Conservation (phyloP, 1,140 invertebrate genomes). For the Lethocerus indicus region DNA sequence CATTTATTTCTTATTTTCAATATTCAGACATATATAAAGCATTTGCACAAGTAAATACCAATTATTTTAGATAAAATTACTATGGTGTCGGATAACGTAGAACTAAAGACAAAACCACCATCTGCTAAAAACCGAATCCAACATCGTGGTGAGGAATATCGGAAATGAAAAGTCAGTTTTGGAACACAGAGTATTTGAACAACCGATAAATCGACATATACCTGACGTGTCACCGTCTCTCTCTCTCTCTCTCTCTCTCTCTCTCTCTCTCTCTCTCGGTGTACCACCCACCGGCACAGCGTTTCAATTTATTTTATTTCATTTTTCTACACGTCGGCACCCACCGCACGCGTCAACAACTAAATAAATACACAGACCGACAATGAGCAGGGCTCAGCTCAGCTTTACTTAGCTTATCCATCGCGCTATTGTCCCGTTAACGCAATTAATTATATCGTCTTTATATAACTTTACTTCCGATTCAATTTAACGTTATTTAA, state of each 20-base stretch:
- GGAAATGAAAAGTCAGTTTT: conserved; percentile 3
- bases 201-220: conserved; percentile 4
- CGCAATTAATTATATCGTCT: conserved; percentile 14
- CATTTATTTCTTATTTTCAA: conserved; percentile 15
- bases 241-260: too few species aligned
- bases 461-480: conserved; percentile 13
- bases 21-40: conserved; percentile 16
- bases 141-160: neutral
- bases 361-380: too few species aligned
- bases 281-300: neutral
- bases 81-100: neutral
- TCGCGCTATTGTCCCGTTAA: too few species aligned
- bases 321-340: too few species aligned
- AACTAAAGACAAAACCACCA: conserved; percentile 3
- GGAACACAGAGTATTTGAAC: conserved; percentile 9
- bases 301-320: too few species aligned
- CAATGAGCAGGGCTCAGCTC: too few species aligned
- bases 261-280: neutral
- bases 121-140: conserved; percentile 3
- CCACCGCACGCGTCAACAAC: too few species aligned
- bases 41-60: conserved; percentile 16
- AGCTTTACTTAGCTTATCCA: too few species aligned
- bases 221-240: too few species aligned
- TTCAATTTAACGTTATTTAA: conserved; percentile 10
- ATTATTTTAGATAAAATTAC: conserved; percentile 9